Base-by-base conservation (phyloP, 2,797 vertebrate species). In the Mareca penelope region DNA sequence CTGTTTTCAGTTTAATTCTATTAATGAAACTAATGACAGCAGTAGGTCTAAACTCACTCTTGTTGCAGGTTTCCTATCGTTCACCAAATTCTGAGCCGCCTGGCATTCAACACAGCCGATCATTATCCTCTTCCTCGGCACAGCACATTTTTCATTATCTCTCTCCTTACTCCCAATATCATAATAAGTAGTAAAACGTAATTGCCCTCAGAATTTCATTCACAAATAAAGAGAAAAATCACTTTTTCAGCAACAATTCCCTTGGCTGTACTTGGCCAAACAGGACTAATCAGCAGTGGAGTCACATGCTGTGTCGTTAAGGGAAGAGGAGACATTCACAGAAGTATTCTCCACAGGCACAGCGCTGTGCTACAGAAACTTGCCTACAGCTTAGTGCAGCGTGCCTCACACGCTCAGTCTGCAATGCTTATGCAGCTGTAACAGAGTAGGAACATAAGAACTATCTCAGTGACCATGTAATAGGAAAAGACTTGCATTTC, bases 1-100 rank as follows among this genome's bases (percentile, higher is more conserved):
- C 46, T 50, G 24, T 81, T 93, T 90, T 78, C 69, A 67, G 64
- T 78, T 84, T 95, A 89, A 95, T 91, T 93, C n/a, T 67, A 80
- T 92, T 92, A 78, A 75, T 76, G 39, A 82, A 94, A 89, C 46
- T 82, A 88, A 93, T 69, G 53, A 55, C 48, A 70, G 35, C 28
- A 81, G 60, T 31, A 79, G 14, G 39, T 79, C 67, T 84, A 59
- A 91, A 71, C 28, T 75, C 77, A 72, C 22, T 60, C 42, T 55
- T 39, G 17, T 37, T 90, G 55, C 22, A 77, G 13, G 7, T 73
- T 84, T 93, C 80, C 80, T 69, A 56, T 2, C 21, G n/a, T 63
- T 83, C 69, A 24, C 65, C 56, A 80, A 57, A 48, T 15, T 28
- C 31, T 18, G 50, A 89, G 12, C 37, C 52, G 77, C 44, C 19